Base-by-base conservation (phyloP, 2,797 vertebrate genomes). In the Arremon brunneinucha region DNA sequence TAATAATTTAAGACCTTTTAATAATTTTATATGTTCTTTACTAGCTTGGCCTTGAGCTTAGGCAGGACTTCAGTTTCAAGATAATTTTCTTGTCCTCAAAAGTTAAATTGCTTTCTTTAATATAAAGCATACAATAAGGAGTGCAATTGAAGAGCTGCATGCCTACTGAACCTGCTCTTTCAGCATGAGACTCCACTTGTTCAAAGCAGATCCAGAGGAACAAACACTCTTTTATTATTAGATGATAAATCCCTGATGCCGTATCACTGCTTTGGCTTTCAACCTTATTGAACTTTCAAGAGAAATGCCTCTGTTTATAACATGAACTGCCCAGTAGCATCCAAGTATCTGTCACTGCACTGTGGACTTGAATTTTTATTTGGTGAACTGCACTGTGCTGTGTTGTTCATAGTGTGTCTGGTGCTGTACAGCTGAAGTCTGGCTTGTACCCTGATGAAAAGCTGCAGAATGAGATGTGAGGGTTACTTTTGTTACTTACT, bases 21-120 rank as follows among this genome's bases (percentile, higher is more conserved):
- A 95, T 96, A 96, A 95, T 94, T 95, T 79, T 89, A 20, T 84
- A 87, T 91, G 83, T 92, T 90, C 55, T 94, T 83, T 78, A 53
- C 71, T 80, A 95, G 71, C 89, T 95, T 79, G 87, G 95, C 95
- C 87, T 94, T 96, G 93, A 95, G 87, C 94, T 96, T 89, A 91
- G 77, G 91, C 87, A 94, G 83, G 89, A 82, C 94, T 97, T 96
- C 68, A 64, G 93, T 96, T 96, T 97, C 91, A 69, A 85, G 91
- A 94, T 90, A 95, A 96, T 96, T 96, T 96, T 90, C 96, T 93
- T 96, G 93, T 96, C 94, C 77, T 89, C 90, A 87, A 96, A 95
- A 95, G 92, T 94, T 92, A 96, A 97, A 96, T 96, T 94, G 87
- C 94, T 95, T 91, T 91, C 95, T 95, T 94, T 94, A 96, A 95